Evolutionary conservation across 2,797 vertebrate species (phyloP).

Genomic region (Meriones psammophilus): DNA sequence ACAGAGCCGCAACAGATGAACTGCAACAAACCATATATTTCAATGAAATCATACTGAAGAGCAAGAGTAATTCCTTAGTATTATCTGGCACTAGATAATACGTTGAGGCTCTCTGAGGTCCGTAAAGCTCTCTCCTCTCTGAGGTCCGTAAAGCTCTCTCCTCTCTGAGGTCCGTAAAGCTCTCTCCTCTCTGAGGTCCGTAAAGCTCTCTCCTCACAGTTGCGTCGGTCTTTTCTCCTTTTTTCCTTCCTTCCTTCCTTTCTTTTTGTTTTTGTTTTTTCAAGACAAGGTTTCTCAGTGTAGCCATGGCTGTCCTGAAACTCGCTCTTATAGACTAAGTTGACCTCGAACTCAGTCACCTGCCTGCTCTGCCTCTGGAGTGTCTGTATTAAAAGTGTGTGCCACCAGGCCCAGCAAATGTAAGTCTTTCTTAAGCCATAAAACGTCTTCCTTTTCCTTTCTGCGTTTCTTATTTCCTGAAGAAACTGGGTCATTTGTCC

Average conservation of each 20-base stretch:
- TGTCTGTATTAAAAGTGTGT: not conserved
- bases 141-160: too few species aligned
- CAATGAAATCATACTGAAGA: not conserved
- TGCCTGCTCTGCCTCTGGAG: not conserved
- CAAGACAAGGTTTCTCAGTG: not conserved
- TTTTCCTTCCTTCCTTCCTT: too few species aligned
- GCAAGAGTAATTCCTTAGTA: not conserved
- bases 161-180: constrained; percentile 23
- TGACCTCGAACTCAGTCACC: not conserved
- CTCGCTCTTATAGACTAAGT: not conserved
- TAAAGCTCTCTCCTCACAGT: too few species aligned
- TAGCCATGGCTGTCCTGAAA: not conserved
- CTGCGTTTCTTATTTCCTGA: constrained; percentile 7
- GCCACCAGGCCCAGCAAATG: accelerated
- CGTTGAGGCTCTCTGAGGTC: not conserved
- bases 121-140: not conserved
- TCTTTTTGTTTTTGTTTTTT: not conserved
- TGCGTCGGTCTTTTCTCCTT: too few species aligned
- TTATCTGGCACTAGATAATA: not conserved
- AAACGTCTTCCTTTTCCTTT: constrained; percentile 31
- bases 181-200: not conserved
- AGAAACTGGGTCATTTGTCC: constrained; percentile 44
- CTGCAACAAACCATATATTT: not conserved
- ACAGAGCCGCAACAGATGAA: not conserved
- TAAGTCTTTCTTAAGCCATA: not conserved